Evolutionary conservation across 1,140 invertebrate species (phyloP), one percentile per base, ranked within the genome.

Genomic region (Coptotermes formosanus): DNA sequence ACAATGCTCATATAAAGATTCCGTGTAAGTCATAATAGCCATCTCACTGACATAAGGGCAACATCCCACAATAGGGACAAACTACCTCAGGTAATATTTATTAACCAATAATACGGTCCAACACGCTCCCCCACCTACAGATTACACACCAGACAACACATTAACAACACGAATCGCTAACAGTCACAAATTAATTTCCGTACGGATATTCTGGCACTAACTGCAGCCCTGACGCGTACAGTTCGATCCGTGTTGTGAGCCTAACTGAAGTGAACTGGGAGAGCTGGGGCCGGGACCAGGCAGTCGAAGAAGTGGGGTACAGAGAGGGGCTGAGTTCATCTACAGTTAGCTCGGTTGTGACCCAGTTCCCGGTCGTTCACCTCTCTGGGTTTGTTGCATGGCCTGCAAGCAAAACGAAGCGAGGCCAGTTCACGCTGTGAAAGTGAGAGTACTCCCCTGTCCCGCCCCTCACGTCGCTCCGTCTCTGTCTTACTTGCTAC

Each of bases 351-450:
- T 90, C 92, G 91, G 91, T 90, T 75, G 64, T 94, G 94, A 94
- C 94, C 94, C 92, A 94, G 91, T 94, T 94, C 89, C 90, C 91
- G 94, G 92, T 91, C 92, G 92, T 92, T 92, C 91, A 94, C 92
- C 92, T 91, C 91, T 87, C 52, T 55, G 1, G 52, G 52, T 55
- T 21, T 55, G 88, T 88, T 89, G 87, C 88, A 88, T 55, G 52
- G 88, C 82, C 55, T 89, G 83, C 81, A 55, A 30, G 45, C 83
- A 84, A 45, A 30, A 32, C 25, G 38, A 81, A 88, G 89, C 89
- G 90, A 89, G 89, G 89, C 89, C 89, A 90, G 89, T 89, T 90
- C 90, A 90, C 88, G 89, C 91, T 92, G 92, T 93, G 93, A 93
- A 93, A 93, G 93, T 93, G 92, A 93, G 92, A 93, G 93, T 93